Evolutionary conservation across 2,888 invertebrate genomes (phyloP).

Genomic region (Diabrotica balteata): DNA sequence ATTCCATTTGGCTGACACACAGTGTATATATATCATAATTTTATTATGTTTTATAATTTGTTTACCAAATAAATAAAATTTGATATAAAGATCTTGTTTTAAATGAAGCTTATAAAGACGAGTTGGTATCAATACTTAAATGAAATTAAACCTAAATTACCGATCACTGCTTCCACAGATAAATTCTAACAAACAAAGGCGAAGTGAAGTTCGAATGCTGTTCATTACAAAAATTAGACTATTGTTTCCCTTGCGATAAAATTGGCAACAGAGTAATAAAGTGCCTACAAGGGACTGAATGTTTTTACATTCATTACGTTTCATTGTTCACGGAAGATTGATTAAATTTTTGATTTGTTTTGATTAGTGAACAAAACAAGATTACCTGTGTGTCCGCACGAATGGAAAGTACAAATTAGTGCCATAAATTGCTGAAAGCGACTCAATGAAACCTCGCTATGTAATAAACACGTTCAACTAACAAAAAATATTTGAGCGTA

Average conservation of each 20-base stretch:
- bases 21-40: too few relatives aligned
- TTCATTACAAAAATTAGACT: constrained; percentile 2
- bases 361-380: constrained; percentile 18
- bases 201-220: not conserved
- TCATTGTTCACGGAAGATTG: constrained; percentile 16
- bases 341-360: constrained; percentile 28
- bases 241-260: constrained; percentile 18
- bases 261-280: constrained; percentile 15
- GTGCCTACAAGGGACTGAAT: constrained; percentile 5
- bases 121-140: too few relatives aligned
- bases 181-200: too few relatives aligned
- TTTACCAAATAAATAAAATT: too few relatives aligned
- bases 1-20: too few relatives aligned
- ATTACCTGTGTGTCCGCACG: constrained; percentile 7
- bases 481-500: not conserved
- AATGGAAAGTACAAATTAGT: constrained; percentile 10
- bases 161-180: too few relatives aligned
- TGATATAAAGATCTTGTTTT: too few relatives aligned
- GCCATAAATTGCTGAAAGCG: not conserved
- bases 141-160: too few relatives aligned
- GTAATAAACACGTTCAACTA: not conserved
- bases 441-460: not conserved
- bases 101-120: too few relatives aligned
- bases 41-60: too few relatives aligned
- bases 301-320: constrained; percentile 23